A percentile compares a stretch with the other conserved stretches of the same genome.
Conservation (phyloP, 2,797 vertebrate species). For the Pangasius sanitwongsei region DNA sequence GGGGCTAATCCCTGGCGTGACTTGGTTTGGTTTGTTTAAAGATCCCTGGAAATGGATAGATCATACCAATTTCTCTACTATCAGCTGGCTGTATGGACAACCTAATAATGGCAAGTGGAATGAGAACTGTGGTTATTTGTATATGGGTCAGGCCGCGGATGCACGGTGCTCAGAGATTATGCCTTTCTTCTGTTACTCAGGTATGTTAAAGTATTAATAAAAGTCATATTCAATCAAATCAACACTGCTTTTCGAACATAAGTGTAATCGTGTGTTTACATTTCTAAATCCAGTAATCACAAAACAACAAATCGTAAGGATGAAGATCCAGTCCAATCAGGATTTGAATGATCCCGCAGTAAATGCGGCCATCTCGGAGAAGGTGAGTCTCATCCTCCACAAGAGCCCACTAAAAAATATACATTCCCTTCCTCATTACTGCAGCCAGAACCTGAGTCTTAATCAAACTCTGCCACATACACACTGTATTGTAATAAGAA, state of each 20-base stretch:
- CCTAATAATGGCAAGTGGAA: neutral
- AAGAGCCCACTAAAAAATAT: too few relatives aligned
- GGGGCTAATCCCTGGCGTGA: fast-evolving
- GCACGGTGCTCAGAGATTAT: neutral
- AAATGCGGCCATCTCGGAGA: neutral
- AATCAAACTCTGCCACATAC: neutral
- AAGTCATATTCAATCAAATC: too few relatives aligned
- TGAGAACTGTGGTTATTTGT: neutral
- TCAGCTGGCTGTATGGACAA: neutral
- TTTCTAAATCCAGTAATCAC: neutral
- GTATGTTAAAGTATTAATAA: neutral
- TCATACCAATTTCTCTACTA: neutral
- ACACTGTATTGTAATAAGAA: neutral
- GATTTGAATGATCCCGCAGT: neutral
- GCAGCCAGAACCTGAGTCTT: neutral
- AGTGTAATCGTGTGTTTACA: neutral
- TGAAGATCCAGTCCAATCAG: neutral
- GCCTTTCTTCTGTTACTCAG: slow-evolving; percentile 17
- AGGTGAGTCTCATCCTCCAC: neutral
- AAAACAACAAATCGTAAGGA: neutral
- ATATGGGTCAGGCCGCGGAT: neutral
- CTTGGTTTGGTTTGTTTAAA: neutral
- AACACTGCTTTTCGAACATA: neutral
- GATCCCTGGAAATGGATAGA: neutral
- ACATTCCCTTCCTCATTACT: neutral